phyloP scores from a whole-genome alignment of 2,113 vertebrate genomes.

The Talpa occidentalis region DNA sequence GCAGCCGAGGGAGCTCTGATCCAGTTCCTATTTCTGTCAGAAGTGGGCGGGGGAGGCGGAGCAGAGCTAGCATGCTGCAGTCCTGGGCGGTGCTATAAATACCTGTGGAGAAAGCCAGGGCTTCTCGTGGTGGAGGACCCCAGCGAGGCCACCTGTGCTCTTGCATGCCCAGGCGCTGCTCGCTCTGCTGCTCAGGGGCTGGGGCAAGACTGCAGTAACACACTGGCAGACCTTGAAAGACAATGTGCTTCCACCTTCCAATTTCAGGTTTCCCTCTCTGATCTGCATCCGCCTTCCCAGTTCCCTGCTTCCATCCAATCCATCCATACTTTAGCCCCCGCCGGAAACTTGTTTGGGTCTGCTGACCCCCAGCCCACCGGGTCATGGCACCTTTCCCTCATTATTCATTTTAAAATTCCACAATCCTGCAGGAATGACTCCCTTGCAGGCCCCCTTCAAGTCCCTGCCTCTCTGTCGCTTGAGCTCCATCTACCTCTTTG shows the following conservation, averaged over 20 bases:
- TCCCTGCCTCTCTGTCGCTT: not conserved
- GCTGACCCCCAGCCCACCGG: not conserved
- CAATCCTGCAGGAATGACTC: not conserved
- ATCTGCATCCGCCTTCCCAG: not conserved
- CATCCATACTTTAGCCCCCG: not conserved
- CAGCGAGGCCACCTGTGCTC: not conserved
- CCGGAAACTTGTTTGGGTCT: not conserved
- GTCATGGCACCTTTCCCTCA: not conserved
- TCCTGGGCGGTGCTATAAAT: constrained; percentile 27
- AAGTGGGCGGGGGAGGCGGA: not conserved
- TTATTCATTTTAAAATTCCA: not conserved
- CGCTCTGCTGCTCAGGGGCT: not conserved
- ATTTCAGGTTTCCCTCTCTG: not conserved
- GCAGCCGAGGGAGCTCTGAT: constrained; percentile 60
- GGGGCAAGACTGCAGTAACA: not conserved
- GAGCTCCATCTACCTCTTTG: not conserved
- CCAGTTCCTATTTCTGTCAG: constrained; percentile 70
- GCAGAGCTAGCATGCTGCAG: not conserved
- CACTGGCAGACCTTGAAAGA: not conserved
- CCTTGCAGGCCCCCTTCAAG: not conserved
- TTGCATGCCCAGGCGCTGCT: not conserved
- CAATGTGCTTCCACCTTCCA: not conserved
- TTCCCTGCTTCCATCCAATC: not conserved
- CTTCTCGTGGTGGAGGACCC: not conserved
- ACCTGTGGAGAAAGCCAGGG: not conserved